These are phyloP conservation scores for Hydriomena furcata DNA, from an alignment of 2,888 invertebrate species.

Conservation along the genomic window DNA sequence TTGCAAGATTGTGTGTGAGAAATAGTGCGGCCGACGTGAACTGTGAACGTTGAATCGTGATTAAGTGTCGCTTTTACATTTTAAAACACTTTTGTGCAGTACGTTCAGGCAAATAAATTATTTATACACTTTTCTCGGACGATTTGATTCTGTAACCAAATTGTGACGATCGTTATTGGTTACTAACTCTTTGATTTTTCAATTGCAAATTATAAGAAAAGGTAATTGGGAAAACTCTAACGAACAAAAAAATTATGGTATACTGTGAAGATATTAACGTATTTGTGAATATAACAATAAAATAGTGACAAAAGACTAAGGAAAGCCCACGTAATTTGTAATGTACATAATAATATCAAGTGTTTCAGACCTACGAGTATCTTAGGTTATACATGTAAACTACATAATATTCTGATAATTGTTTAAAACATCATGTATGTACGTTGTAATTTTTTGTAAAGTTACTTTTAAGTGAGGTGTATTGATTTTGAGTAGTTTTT, in stretches of 20 bases:
- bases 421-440: constrained; percentile 60
- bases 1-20: constrained; percentile 42
- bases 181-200: too few species aligned
- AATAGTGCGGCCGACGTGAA: constrained; percentile 38
- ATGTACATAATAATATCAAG: constrained; percentile 54
- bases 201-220: neutral
- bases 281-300: constrained; percentile 78
- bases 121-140: neutral
- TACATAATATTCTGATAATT: constrained; percentile 25
- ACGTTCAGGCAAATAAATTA: constrained; percentile 4
- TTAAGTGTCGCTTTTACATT: constrained; percentile 31
- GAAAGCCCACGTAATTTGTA: constrained; percentile 60
- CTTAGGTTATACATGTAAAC: constrained; percentile 42
- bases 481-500: constrained; percentile 79
- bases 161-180: too few species aligned
- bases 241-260: neutral
- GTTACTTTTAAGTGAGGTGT: constrained; percentile 70
- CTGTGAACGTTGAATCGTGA: constrained; percentile 36
- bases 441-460: constrained; percentile 79
- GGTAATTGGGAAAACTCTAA: neutral
- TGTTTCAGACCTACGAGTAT: constrained; percentile 59
- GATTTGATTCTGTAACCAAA: neutral
- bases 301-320: constrained; percentile 69
- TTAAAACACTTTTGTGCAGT: constrained; percentile 12
- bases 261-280: constrained; percentile 48